These are phyloP conservation scores for Hemaris fuciformis DNA, from an alignment of 2,888 invertebrate species.

Conservation along the genomic window DNA sequence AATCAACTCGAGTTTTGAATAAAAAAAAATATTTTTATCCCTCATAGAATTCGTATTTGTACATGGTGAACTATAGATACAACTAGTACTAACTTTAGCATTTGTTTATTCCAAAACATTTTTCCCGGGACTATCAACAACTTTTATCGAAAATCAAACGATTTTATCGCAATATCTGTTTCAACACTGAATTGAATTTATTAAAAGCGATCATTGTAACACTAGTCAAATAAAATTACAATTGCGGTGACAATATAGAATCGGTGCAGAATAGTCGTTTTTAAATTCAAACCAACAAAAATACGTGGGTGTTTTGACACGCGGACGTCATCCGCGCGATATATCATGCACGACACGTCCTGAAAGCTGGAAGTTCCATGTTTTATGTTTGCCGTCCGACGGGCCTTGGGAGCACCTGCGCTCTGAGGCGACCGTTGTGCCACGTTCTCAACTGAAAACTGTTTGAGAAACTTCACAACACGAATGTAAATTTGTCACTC, in stretches of 20 bases:
- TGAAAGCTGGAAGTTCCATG: constrained; percentile 55
- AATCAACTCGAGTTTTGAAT: no score
- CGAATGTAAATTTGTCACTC: constrained; percentile 63
- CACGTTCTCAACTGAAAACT: constrained; percentile 31
- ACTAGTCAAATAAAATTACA: neutral
- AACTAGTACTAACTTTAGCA: no score
- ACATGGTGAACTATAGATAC: no score
- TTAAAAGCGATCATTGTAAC: neutral
- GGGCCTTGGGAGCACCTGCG: constrained; percentile 51
- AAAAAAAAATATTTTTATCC: no score
- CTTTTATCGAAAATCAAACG: no score
- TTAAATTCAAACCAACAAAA: neutral
- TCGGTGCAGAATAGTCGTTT: neutral
- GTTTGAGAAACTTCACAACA: constrained; percentile 40
- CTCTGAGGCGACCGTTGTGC: constrained; percentile 21
- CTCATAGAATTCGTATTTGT: no score
- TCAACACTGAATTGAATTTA: neutral
- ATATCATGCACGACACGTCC: constrained; percentile 60
- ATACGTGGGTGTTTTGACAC: constrained; percentile 35
- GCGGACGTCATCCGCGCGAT: constrained; percentile 50
- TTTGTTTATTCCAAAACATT: no score
- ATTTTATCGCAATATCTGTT: no score
- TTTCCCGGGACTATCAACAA: no score
- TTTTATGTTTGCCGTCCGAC: constrained; percentile 57
- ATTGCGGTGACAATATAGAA: neutral